phyloP scores from a whole-genome alignment of 1,140 invertebrate genomes.

The Hirudo medicinalis region DNA sequence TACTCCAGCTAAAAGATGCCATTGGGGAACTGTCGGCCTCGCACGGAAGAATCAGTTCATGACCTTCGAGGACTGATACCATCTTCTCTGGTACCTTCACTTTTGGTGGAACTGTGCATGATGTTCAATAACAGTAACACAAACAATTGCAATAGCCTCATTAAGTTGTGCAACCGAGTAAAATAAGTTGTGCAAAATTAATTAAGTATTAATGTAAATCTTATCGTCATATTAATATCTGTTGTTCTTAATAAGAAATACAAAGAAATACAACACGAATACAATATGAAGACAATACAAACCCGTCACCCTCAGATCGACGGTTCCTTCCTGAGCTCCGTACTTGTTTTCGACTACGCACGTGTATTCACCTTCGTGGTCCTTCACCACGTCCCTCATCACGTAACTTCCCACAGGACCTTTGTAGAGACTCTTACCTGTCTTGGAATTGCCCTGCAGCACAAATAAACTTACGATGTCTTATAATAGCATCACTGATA shows the following conservation, averaged over 20 bases:
- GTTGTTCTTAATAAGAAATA: too few relatives aligned
- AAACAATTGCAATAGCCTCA: too few relatives aligned
- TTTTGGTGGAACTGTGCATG: constrained; percentile 5
- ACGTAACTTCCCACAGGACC: not conserved
- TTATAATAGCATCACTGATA: not conserved
- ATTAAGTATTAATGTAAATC: too few relatives aligned
- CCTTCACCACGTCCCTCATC: not conserved
- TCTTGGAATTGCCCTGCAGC: not conserved
- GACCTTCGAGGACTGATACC: not conserved
- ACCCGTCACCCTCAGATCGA: not conserved
- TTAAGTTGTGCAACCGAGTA: too few relatives aligned
- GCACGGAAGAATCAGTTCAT: not conserved
- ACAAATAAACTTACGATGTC: not conserved
- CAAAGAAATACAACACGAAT: too few relatives aligned
- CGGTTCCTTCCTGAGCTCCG: not conserved
- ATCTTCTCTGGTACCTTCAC: not conserved
- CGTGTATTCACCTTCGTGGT: not conserved
- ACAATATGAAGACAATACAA: not conserved
- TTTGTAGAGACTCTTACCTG: not conserved
- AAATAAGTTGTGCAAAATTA: too few relatives aligned
- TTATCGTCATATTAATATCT: too few relatives aligned
- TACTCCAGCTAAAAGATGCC: not conserved
- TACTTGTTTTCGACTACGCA: not conserved
- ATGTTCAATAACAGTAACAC: too few relatives aligned
- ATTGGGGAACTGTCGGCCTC: not conserved